Conservation (phyloP, 2,888 invertebrate species). For the Choristoneura rosaceana region DNA sequence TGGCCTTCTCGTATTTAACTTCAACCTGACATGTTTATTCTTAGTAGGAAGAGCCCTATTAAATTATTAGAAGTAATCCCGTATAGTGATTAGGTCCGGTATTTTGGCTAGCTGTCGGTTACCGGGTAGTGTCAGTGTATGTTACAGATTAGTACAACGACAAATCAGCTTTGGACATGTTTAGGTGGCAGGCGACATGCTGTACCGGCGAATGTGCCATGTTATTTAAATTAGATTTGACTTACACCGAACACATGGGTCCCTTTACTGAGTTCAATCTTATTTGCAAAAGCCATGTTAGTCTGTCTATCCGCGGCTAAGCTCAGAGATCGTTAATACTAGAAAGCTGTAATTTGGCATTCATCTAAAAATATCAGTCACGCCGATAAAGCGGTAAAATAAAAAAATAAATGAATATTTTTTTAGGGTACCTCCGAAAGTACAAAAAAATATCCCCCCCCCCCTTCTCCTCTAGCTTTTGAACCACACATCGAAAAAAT, state of each 20-base stretch:
- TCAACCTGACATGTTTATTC: slow-evolving; percentile 82
- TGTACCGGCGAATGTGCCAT: slow-evolving; percentile 35
- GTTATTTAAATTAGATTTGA: not conserved
- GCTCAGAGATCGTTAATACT: too few species aligned
- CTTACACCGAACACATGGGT: not conserved
- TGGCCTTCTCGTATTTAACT: slow-evolving; percentile 73
- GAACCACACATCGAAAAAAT: too few species aligned
- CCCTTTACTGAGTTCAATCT: not conserved
- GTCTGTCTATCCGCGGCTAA: too few species aligned
- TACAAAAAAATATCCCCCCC: too few species aligned
- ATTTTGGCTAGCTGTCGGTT: slow-evolving; percentile 72
- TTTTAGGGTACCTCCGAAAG: too few species aligned
- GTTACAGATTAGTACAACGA: slow-evolving; percentile 66
- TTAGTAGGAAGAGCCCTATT: slow-evolving; percentile 80
- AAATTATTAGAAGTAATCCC: slow-evolving; percentile 81
- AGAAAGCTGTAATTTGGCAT: too few species aligned
- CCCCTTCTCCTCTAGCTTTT: too few species aligned
- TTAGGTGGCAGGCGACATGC: slow-evolving; percentile 62
- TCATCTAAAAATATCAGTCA: too few species aligned
- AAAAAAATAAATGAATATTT: too few species aligned
- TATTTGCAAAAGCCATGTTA: too few species aligned
- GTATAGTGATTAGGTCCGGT: slow-evolving; percentile 66
- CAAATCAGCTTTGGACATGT: slow-evolving; percentile 70
- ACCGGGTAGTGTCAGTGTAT: slow-evolving; percentile 60
- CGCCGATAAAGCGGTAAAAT: too few species aligned